These are phyloP conservation scores for Lordiphosa mommai DNA, from an alignment of 1,140 invertebrate genomes.

Conservation along the genomic window DNA sequence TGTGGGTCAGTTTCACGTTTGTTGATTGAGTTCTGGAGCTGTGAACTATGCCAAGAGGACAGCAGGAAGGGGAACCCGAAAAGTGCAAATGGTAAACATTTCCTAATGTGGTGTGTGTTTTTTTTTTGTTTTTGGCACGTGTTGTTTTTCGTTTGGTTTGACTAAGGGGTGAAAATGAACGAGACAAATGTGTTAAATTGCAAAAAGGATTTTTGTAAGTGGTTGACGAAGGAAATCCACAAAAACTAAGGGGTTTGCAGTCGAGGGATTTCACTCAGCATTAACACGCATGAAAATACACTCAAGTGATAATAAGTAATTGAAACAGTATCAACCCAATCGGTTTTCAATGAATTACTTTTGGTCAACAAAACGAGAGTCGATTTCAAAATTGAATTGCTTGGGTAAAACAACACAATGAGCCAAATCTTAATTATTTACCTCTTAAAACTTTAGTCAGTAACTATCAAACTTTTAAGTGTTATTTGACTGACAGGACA, in stretches of 20 bases:
- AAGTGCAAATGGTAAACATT: conserved; percentile 46
- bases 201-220: conserved; percentile 7
- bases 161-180: conserved; percentile 17
- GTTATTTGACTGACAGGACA: no score
- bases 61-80: conserved; percentile 15
- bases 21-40: conserved; percentile 57
- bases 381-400: no score
- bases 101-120: conserved; percentile 1
- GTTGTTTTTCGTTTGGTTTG: conserved; percentile 30
- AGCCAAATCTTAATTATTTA: no score
- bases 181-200: conserved; percentile 21
- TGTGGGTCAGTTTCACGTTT: conserved; percentile 55
- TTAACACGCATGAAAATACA: no score
- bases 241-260: neutral
- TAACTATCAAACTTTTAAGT: no score
- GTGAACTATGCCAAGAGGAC: conserved; percentile 21
- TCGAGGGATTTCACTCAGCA: no score
- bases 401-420: no score
- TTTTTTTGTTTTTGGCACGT: conserved; percentile 28
- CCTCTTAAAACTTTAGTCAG: no score
- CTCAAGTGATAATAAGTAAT: no score
- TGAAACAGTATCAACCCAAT: no score
- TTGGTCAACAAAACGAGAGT: no score
- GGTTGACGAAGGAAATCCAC: neutral
- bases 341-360: no score